Evolutionary conservation across 1,140 invertebrate genomes (phyloP).

Genomic region (Planococcus citri): DNA sequence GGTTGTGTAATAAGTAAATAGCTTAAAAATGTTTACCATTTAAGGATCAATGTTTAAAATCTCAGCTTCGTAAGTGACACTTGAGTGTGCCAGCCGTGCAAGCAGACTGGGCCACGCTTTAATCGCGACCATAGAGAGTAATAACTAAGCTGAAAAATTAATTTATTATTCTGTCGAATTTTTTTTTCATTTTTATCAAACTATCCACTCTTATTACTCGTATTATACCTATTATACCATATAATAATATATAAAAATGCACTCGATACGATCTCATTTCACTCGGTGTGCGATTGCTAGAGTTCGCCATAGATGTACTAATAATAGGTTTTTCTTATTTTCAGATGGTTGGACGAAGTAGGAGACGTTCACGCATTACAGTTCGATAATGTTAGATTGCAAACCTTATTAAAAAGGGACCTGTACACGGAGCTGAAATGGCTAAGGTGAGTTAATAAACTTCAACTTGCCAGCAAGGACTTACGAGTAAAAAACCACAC

Average conservation of each 20-base stretch:
- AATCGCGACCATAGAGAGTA: not conserved
- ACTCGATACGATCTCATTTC: no score
- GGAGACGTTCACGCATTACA: not conserved
- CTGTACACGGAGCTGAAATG: constrained; percentile 31
- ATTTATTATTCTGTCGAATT: not conserved
- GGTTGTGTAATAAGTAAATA: no score
- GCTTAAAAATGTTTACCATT: not conserved
- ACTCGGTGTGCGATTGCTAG: no score
- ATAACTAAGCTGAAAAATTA: not conserved
- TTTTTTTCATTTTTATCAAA: no score
- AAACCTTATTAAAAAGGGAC: constrained; percentile 20
- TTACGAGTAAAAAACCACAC: no score
- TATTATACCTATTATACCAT: no score
- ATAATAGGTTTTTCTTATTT: not conserved
- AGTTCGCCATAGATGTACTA: no score
- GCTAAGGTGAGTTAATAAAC: constrained; percentile 36
- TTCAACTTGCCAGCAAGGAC: no score
- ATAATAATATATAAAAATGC: no score
- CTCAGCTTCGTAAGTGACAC: not conserved
- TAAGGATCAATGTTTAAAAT: not conserved
- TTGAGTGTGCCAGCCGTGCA: not conserved
- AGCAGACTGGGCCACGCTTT: not conserved
- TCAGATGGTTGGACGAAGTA: not conserved
- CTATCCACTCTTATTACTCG: no score
- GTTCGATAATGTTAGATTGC: constrained; percentile 3